Percentiles rank a stretch among this genome's conserved stretches.
phyloP scores from a whole-genome alignment of 2,797 vertebrate species.

The Lerista edwardsae region DNA sequence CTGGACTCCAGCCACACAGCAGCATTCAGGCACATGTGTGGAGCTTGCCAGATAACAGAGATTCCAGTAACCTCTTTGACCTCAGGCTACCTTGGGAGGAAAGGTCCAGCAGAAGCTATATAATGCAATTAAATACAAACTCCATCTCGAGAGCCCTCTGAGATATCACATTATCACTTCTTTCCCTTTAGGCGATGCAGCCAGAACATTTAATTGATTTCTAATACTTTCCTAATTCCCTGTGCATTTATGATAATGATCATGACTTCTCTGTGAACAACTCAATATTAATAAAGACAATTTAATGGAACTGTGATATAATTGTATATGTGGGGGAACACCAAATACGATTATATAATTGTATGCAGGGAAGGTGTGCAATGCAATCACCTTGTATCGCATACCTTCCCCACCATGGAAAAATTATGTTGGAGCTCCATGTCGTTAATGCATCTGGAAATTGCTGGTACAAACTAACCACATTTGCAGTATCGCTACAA shows the following conservation, averaged over 20 bases:
- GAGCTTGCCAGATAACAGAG: constrained; percentile 21
- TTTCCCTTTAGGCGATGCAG: constrained; percentile 14
- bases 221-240: neutral
- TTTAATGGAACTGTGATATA: neutral
- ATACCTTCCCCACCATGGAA: neutral
- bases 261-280: neutral
- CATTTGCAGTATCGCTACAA: neutral
- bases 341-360: too few relatives aligned
- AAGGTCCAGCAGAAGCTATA: constrained; percentile 13
- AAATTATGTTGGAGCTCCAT: neutral
- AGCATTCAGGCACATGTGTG: neutral
- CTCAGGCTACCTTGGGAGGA: constrained; percentile 4
- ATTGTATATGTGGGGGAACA: neutral
- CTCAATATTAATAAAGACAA: neutral
- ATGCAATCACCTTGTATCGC: too few relatives aligned
- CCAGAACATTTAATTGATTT: neutral
- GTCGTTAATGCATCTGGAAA: neutral
- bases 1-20: constrained; percentile 21
- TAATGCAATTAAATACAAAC: neutral
- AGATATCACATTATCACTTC: neutral
- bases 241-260: neutral
- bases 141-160: neutral
- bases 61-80: constrained; percentile 30
- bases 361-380: too few relatives aligned
- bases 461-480: neutral